Evolutionary conservation across 2,888 invertebrate genomes (phyloP).

Genomic region (Dioctria rufipes): DNA sequence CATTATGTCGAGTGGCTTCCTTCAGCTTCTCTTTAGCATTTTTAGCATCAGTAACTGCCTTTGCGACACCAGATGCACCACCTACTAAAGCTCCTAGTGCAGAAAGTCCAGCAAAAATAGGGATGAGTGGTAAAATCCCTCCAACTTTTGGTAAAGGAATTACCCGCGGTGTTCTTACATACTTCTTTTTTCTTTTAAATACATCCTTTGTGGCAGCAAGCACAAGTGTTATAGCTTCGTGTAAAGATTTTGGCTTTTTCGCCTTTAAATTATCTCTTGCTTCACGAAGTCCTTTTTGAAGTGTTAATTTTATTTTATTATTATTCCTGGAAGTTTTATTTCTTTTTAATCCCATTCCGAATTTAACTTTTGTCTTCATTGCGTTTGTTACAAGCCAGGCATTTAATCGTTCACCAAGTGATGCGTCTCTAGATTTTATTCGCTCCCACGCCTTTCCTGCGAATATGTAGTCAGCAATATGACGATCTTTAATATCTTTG

Average conservation of each 20-base stretch:
- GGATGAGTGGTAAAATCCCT: slow-evolving; percentile 65
- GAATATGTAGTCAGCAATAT: slow-evolving; percentile 45
- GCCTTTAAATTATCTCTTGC: slow-evolving; percentile 48
- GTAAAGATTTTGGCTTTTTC: slow-evolving; percentile 56
- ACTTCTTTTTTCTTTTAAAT: slow-evolving; percentile 23
- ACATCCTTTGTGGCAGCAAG: slow-evolving; percentile 53
- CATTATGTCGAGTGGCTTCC: slow-evolving; percentile 66
- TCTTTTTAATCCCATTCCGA: slow-evolving; percentile 57
- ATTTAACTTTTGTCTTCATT: slow-evolving; percentile 59
- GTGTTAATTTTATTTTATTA: slow-evolving; percentile 8
- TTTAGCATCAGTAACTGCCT: slow-evolving; percentile 65
- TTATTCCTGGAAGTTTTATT: not conserved
- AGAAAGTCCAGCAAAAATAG: slow-evolving; percentile 66
- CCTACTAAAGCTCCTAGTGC: slow-evolving; percentile 67
- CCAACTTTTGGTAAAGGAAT: slow-evolving; percentile 63
- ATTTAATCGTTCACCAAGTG: slow-evolving; percentile 54
- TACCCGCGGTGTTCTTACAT: slow-evolving; percentile 61
- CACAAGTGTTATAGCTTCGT: slow-evolving; percentile 59
- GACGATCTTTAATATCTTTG: slow-evolving; percentile 6
- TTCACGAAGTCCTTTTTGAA: slow-evolving; percentile 44
- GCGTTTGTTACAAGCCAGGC: slow-evolving; percentile 56
- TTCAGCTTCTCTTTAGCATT: slow-evolving; percentile 63
- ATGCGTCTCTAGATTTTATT: slow-evolving; percentile 33
- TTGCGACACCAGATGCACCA: slow-evolving; percentile 66
- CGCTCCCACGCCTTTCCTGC: slow-evolving; percentile 55